Evolutionary conservation across 2,113 vertebrate species (phyloP), one percentile per base, ranked within the genome.

Genomic region (Irena cyanogastra): DNA sequence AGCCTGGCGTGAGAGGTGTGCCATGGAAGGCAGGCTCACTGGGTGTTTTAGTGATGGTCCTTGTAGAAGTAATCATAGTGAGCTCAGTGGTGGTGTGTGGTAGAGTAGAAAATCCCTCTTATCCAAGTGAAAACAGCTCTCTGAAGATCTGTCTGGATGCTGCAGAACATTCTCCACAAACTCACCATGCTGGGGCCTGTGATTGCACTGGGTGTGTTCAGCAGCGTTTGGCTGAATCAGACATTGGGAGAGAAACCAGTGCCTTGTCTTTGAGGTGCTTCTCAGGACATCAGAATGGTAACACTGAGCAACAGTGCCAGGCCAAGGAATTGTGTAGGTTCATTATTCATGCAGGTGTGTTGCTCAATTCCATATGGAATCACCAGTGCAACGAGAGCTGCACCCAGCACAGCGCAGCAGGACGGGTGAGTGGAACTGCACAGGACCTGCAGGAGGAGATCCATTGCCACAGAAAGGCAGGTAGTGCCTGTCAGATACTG

Each of bases 141-240:
- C 35, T 90, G 79, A 53, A 91, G 65, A 15, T 50, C 69, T 87
- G 61, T 10, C 61, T 82, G 56, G 47, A 18, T 60, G 23, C 27
- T 85, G 65, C 45, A 70, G 70, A 72, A 33, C 37, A 13, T 49
- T 57, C n/a, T 77, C 37, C 47, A 61, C 64, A 68, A 87, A 82
- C 45, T 75, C 33, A 12, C 39, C 47, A 26, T 21, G 15, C 31
- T 9, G 21, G 9, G n/a, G 42, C 30, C 76, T 54, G 47, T 28
- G 69, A 8, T 42, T 54, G 49, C 24, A 4, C 39, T 24, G n/a
- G 16, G 3, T 10, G 9, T 17, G 14, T 31, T 65, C 37, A 41
- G 9, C 35, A 4, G 18, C 13, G 15, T 37, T 7, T 42, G 47
- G 22, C n/a, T 0, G 1, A 53, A 39, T 39, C 17, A 35, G 31